These are phyloP conservation scores for Coccyzus lansbergi DNA, from an alignment of 2,797 vertebrate species.

Conservation along the genomic window DNA sequence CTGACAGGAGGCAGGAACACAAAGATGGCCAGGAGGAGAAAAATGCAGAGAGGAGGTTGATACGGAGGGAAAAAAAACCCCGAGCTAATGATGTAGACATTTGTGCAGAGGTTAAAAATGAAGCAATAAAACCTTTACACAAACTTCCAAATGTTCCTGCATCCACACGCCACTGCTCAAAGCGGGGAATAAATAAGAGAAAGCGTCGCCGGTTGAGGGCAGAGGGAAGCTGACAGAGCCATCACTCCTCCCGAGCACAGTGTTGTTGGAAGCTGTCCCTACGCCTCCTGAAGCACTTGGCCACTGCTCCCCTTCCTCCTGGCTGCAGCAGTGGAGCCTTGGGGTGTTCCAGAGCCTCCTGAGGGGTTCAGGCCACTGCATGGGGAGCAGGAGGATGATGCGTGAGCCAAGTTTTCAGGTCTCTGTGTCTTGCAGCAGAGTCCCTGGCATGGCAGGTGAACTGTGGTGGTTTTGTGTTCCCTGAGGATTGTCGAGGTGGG, in stretches of 20 bases:
- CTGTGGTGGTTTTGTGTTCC: neutral
- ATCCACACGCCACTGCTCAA: neutral
- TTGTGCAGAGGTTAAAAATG: constrained; percentile 55
- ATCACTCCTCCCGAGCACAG: neutral
- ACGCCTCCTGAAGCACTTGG: rapidly evolving
- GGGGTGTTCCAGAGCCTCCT: neutral
- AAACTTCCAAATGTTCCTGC: neutral
- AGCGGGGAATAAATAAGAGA: neutral
- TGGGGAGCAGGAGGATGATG: neutral
- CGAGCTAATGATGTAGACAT: neutral
- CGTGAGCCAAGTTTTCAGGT: rapidly evolving
- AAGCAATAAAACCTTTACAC: constrained; percentile 39
- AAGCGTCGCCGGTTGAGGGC: neutral
- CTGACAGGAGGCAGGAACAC: neutral
- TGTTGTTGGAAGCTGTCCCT: neutral
- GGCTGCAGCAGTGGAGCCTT: rapidly evolving
- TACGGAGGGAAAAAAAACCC: neutral
- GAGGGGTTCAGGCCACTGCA: rapidly evolving
- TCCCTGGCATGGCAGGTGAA: too few relatives aligned
- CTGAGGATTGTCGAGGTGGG: neutral
- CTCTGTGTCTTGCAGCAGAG: neutral
- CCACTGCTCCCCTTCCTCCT: neutral
- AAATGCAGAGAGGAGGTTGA: neutral
- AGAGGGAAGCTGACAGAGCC: constrained; percentile 9
- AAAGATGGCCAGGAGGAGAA: neutral